Conservation (phyloP, 2,113 vertebrate genomes). For the Meles meles region DNA sequence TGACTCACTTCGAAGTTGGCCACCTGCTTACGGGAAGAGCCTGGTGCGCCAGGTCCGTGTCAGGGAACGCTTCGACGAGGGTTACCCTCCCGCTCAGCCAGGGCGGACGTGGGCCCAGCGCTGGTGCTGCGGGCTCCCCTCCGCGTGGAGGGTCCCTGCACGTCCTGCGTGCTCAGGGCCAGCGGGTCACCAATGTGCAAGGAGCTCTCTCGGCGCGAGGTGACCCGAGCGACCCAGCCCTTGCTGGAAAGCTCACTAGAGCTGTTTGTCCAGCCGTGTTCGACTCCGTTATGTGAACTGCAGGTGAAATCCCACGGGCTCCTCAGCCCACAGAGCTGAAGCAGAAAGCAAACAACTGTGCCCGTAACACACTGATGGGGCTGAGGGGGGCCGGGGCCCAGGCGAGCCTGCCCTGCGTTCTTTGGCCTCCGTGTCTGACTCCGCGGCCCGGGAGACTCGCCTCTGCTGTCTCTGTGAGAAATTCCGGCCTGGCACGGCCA, state of each 20-base stretch:
- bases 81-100: not conserved
- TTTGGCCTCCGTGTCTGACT: accelerated
- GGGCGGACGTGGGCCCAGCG: not conserved
- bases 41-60: accelerated
- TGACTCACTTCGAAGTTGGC: not conserved
- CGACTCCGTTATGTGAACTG: not conserved
- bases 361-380: accelerated
- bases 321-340: accelerated
- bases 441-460: accelerated
- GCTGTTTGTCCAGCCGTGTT: not conserved
- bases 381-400: accelerated
- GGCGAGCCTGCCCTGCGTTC: accelerated
- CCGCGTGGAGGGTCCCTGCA: not conserved
- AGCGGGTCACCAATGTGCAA: accelerated
- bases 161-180: accelerated
- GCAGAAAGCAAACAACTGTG: not conserved
- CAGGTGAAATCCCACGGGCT: not conserved
- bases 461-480: accelerated
- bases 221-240: not conserved
- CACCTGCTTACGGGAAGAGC: accelerated
- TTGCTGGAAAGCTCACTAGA: not conserved
- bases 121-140: not conserved
- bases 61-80: not conserved
- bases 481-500: not conserved
- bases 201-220: too few species aligned